These are phyloP conservation scores for Empidonax alnorum DNA, from an alignment of 2,113 vertebrate species.

Conservation along the genomic window DNA sequence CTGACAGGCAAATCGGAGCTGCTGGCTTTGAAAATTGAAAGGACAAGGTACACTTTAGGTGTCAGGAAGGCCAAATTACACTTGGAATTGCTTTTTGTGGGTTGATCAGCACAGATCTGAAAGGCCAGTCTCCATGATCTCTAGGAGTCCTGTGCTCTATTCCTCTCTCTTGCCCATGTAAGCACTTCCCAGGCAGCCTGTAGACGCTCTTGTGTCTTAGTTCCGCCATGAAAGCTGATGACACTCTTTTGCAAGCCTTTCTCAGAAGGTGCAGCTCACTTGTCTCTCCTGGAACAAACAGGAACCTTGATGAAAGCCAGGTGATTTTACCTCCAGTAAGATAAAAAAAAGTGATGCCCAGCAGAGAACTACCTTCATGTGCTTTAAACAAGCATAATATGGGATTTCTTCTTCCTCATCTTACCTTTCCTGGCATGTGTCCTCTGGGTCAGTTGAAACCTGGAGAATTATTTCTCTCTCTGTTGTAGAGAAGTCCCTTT, in stretches of 20 bases:
- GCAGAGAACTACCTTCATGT: neutral
- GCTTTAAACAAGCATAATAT: neutral
- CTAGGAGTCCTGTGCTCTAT: neutral
- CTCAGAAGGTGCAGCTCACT: neutral
- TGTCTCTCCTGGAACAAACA: neutral
- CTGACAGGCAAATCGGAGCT: neutral
- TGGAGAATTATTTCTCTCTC: neutral
- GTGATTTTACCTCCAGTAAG: neutral
- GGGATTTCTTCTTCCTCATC: neutral
- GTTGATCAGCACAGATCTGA: neutral
- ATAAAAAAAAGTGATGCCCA: neutral
- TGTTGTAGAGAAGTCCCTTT: neutral
- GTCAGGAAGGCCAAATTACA: neutral
- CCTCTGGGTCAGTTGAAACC: neutral
- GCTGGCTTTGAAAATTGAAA: neutral
- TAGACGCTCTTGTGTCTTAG: neutral
- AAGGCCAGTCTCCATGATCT: neutral
- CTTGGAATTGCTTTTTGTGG: neutral
- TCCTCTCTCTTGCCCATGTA: rapidly evolving
- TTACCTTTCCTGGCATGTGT: neutral
- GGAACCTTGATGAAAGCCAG: neutral
- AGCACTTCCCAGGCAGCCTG: neutral
- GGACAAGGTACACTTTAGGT: neutral
- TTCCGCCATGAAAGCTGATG: neutral
- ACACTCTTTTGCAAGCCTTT: neutral